These are phyloP conservation scores for Helicoverpa armigera DNA, from an alignment of 1,140 invertebrate species.

Conservation along the genomic window DNA sequence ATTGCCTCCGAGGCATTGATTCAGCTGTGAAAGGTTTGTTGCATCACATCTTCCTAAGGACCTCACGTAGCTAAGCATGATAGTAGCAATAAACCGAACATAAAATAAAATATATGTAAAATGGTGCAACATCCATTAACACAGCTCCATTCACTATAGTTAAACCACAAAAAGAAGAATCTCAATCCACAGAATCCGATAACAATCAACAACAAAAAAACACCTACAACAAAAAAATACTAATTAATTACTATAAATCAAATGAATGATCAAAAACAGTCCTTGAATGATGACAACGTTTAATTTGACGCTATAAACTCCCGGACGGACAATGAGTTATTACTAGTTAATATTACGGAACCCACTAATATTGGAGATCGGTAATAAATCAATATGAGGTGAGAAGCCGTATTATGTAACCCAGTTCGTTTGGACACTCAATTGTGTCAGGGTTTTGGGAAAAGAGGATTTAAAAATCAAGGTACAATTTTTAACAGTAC, in stretches of 20 bases:
- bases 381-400: no score
- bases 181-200: not conserved
- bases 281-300: not conserved
- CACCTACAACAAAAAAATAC: not conserved
- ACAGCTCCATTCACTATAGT: no score
- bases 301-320: not conserved
- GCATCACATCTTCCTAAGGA: no score
- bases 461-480: not conserved
- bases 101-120: no score
- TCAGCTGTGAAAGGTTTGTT: no score
- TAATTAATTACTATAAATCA: not conserved
- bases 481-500: not conserved
- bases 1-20: no score
- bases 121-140: no score
- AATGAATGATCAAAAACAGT: not conserved
- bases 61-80: no score
- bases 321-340: not conserved
- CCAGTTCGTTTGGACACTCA: not conserved
- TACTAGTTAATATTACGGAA: not conserved
- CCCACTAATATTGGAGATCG: not conserved
- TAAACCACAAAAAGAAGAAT: no score
- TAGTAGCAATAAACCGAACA: no score
- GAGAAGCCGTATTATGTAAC: constrained; percentile 43
- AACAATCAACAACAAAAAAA: not conserved
- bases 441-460: constrained; percentile 4